A percentile compares a stretch with the other conserved stretches of the same genome.
These are phyloP conservation scores for Rallus limicola DNA, from an alignment of 2,113 vertebrate genomes.

Conservation along the genomic window DNA sequence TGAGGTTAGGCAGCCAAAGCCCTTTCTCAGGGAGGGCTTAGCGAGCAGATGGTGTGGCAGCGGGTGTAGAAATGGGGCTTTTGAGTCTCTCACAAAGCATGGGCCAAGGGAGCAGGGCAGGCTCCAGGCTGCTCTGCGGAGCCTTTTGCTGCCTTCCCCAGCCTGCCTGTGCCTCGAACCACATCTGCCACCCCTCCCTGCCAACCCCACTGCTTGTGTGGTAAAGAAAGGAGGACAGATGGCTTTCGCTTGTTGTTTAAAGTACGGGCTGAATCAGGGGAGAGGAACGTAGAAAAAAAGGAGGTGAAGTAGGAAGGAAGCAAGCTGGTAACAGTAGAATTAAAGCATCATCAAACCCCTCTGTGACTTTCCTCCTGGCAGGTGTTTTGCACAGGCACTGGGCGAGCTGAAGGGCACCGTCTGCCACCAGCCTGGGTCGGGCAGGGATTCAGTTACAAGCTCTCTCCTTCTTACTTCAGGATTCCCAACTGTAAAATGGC, in stretches of 20 bases:
- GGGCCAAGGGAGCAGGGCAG: not conserved
- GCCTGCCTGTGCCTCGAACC: not conserved
- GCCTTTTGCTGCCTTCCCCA: not conserved
- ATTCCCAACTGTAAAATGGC: not conserved
- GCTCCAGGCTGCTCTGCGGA: not conserved
- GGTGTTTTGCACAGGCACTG: accelerated
- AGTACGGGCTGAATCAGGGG: not conserved
- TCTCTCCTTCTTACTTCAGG: not conserved
- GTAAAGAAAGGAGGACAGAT: not conserved
- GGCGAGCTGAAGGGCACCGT: not conserved
- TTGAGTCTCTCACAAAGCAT: not conserved
- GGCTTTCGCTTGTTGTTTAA: not conserved
- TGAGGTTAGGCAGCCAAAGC: not conserved
- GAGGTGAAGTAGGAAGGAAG: not conserved
- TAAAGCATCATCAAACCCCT: not conserved
- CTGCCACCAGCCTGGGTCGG: accelerated
- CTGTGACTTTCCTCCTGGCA: not conserved
- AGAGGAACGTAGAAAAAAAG: not conserved
- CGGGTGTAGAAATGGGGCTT: not conserved
- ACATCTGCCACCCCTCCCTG: not conserved
- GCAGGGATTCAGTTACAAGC: accelerated
- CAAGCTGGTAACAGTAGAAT: not conserved
- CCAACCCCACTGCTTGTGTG: not conserved
- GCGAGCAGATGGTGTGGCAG: constrained; percentile 40
- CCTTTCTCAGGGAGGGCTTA: constrained; percentile 12